Conservation (phyloP, 2,797 vertebrate species). For the Acrossocheilus fasciatus region DNA sequence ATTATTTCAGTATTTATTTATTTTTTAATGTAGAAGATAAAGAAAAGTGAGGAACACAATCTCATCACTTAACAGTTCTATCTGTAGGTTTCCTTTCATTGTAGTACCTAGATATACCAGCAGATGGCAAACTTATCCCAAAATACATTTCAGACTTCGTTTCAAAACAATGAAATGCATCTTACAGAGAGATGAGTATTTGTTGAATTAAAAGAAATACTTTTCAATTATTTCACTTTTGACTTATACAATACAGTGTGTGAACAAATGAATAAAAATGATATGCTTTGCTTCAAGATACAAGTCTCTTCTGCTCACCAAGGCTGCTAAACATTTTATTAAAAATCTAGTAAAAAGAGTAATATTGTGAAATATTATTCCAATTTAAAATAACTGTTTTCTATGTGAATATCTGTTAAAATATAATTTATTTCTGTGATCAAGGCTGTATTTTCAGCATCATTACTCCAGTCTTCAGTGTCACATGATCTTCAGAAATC, state of each 20-base stretch:
- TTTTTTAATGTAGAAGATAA: neutral
- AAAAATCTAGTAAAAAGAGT: neutral
- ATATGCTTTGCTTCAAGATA: neutral
- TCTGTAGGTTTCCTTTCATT: conserved; percentile 56
- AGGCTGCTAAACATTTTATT: neutral
- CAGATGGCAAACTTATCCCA: conserved; percentile 50
- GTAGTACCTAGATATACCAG: conserved; percentile 51
- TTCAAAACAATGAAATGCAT: neutral
- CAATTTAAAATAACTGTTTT: neutral
- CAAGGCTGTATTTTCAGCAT: neutral
- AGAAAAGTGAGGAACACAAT: neutral
- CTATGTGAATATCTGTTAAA: neutral
- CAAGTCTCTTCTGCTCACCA: neutral
- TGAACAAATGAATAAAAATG: neutral
- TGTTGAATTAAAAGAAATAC: too few relatives aligned
- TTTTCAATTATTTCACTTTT: neutral
- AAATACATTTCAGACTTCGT: conserved; percentile 4
- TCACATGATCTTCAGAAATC: neutral
- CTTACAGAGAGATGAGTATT: neutral
- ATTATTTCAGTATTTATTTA: too few relatives aligned
- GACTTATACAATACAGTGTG: neutral
- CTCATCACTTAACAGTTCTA: conserved; percentile 50
- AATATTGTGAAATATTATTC: neutral
- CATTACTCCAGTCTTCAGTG: neutral
- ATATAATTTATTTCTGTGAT: neutral